Percentiles rank a stretch among this genome's conserved stretches.
These are phyloP conservation scores for Scaptomyza polygonia DNA, from an alignment of 2,888 invertebrate species.

Conservation along the genomic window DNA sequence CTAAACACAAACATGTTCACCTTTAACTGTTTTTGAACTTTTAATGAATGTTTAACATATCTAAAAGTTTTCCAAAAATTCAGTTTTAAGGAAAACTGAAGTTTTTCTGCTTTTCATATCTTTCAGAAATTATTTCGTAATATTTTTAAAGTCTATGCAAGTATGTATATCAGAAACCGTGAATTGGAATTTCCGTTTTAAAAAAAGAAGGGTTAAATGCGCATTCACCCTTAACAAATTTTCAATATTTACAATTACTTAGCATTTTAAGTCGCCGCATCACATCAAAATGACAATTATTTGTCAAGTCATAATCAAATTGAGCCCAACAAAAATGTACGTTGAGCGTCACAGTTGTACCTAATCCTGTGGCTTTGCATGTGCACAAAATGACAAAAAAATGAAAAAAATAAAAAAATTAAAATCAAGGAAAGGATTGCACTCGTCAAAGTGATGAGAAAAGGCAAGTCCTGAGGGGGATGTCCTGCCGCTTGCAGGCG, in stretches of 20 bases:
- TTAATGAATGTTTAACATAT: background rate
- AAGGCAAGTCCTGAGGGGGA: constrained; percentile 38
- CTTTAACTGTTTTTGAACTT: too few relatives aligned
- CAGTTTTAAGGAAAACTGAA: background rate
- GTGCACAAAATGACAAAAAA: constrained; percentile 35
- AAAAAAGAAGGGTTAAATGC: constrained; percentile 55
- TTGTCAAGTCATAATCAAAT: constrained; percentile 81
- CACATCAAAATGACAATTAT: constrained; percentile 80
- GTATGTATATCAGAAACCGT: background rate
- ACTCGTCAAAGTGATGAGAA: constrained; percentile 74
- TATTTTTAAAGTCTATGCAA: background rate
- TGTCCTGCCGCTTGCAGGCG: constrained; percentile 64
- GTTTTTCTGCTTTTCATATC: too few relatives aligned
- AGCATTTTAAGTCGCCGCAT: constrained; percentile 72
- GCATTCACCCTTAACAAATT: constrained; percentile 51
- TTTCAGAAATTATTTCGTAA: background rate
- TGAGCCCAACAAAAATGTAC: constrained; percentile 49
- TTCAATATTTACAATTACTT: constrained; percentile 80
- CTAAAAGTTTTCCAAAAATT: too few relatives aligned
- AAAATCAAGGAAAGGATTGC: constrained; percentile 63
- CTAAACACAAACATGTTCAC: too few relatives aligned
- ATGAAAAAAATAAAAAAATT: background rate
- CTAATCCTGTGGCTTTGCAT: constrained; percentile 78
- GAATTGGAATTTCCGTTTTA: background rate
- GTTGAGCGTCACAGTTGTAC: constrained; percentile 69